phyloP scores from a whole-genome alignment of 2,797 vertebrate genomes.

The Echeneis naucrates region DNA sequence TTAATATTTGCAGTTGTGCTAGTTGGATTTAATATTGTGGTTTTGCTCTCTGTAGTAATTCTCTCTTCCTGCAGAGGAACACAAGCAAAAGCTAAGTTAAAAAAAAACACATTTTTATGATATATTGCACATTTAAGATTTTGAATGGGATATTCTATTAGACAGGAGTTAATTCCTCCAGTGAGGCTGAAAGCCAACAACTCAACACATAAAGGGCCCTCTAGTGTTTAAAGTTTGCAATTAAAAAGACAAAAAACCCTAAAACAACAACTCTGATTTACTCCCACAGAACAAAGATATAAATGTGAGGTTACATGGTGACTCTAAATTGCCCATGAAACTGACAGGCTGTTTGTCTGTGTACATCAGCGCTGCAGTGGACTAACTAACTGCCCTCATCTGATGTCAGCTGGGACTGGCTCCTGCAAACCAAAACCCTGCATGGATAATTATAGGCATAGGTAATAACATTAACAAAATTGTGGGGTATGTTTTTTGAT shows the following conservation, averaged over 20 bases:
- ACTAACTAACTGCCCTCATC: no score
- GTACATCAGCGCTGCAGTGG: no score
- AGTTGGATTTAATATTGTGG: neutral
- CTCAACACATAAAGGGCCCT: conserved; percentile 29
- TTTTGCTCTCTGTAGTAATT: neutral
- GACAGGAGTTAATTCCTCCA: neutral
- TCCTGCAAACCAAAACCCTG: no score
- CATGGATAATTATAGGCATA: no score
- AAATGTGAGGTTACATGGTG: no score
- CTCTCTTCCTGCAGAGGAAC: neutral
- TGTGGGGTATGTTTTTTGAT: no score
- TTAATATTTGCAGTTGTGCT: neutral
- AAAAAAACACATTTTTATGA: fast-evolving
- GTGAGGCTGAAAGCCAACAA: neutral
- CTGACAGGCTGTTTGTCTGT: no score
- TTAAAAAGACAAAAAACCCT: conserved; percentile 35
- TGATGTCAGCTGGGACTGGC: no score
- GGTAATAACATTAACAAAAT: no score
- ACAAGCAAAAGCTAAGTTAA: neutral
- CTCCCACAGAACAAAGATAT: no score
- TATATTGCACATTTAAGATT: neutral
- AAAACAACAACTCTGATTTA: no score
- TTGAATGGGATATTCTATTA: neutral
- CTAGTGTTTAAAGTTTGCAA: conserved; percentile 55
- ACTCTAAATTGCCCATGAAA: no score